phyloP scores from a whole-genome alignment of 2,888 invertebrate genomes.

The Venusia cambrica region DNA sequence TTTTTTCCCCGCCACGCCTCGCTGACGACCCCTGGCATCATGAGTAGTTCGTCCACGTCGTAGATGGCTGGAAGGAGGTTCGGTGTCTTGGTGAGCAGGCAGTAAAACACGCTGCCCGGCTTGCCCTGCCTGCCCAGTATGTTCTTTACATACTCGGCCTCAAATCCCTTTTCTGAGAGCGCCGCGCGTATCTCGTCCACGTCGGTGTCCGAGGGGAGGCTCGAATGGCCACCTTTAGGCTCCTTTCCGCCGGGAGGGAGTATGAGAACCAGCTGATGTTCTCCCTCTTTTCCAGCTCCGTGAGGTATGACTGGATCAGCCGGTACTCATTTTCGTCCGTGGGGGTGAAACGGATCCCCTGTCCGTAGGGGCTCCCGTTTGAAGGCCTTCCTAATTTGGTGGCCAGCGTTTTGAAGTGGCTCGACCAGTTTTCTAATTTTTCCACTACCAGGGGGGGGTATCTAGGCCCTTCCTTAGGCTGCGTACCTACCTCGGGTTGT shows the following conservation, averaged over 20 bases:
- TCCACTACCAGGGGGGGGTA: constrained; percentile 9
- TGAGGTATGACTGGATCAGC: background rate
- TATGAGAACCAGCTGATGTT: constrained; percentile 1
- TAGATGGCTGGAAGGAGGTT: constrained; percentile 26
- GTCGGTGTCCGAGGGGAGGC: background rate
- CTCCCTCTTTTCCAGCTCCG: background rate
- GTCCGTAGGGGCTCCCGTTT: constrained; percentile 8
- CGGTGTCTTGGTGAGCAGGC: too few relatives aligned
- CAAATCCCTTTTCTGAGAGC: constrained; percentile 1
- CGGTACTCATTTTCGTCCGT: too few relatives aligned
- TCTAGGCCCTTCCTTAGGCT: background rate
- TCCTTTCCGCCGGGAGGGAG: too few relatives aligned
- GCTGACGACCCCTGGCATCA: constrained; percentile 29
- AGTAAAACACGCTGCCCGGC: too few relatives aligned
- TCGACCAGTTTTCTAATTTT: constrained; percentile 7
- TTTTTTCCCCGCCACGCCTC: too few relatives aligned
- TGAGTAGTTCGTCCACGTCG: constrained; percentile 17
- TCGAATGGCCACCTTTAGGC: constrained; percentile 2
- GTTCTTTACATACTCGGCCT: constrained; percentile 1
- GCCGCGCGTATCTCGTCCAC: background rate
- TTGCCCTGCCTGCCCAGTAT: too few relatives aligned
- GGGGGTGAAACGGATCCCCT: constrained; percentile 13
- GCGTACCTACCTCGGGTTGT: too few relatives aligned
- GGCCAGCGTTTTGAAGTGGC: constrained; percentile 1
- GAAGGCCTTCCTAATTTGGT: constrained; percentile 4